Conservation (phyloP, 2,888 invertebrate species). For the Drepana falcataria region DNA sequence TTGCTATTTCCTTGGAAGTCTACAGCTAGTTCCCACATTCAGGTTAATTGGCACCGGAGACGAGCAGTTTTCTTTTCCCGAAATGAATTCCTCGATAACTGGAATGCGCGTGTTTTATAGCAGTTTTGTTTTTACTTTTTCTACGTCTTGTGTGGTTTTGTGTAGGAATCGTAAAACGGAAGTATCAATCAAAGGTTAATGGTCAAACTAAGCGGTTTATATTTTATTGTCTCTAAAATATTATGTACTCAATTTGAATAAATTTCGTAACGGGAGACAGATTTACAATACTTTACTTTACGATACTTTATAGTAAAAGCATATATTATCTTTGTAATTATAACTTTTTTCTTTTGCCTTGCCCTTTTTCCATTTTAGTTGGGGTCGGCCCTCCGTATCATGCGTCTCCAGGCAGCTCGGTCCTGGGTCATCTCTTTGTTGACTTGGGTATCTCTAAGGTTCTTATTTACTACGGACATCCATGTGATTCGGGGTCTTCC, state of each 20-base stretch:
- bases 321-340: too few species aligned
- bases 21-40: constrained; percentile 22
- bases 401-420: too few species aligned
- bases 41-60: constrained; percentile 32
- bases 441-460: too few species aligned
- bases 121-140: constrained; percentile 6
- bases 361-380: too few species aligned
- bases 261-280: background rate
- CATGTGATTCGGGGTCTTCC: too few species aligned
- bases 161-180: background rate
- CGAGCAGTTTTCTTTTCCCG: constrained; percentile 21
- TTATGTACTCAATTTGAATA: background rate
- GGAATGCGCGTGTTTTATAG: constrained; percentile 16
- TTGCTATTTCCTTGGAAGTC: constrained; percentile 24
- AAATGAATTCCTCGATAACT: constrained; percentile 15
- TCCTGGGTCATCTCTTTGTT: too few species aligned
- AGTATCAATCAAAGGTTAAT: background rate
- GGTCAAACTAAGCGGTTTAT: background rate
- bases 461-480: too few species aligned
- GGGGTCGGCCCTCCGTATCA: too few species aligned
- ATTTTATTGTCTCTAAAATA: background rate
- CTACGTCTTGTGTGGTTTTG: constrained; percentile 9
- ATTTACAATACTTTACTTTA: too few species aligned
- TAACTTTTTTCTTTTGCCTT: too few species aligned
- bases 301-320: too few species aligned